A percentile compares a stretch with the other conserved stretches of the same genome.
Conservation (phyloP, 2,888 invertebrate species). For the Odontothrips loti region DNA sequence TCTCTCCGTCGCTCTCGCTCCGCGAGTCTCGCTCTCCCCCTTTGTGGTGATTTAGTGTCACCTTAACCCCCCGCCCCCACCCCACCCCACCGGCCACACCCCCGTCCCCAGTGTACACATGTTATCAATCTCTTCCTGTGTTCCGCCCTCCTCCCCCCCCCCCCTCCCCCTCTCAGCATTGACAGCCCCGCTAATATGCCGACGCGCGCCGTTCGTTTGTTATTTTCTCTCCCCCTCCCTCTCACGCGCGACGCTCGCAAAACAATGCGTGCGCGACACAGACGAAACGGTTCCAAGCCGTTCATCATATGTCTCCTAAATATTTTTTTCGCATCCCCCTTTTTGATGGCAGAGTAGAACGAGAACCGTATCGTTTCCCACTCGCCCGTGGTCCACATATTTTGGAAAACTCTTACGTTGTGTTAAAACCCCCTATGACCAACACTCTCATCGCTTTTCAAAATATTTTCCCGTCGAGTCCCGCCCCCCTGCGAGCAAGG, state of each 20-base stretch:
- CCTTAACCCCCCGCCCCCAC: not conserved
- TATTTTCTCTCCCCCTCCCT: not conserved
- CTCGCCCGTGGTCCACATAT: not conserved
- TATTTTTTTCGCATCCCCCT: too few relatives aligned
- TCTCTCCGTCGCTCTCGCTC: not conserved
- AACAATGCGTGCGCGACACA: too few relatives aligned
- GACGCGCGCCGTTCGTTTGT: not conserved
- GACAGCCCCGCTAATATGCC: slow-evolving; percentile 17
- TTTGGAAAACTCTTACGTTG: too few relatives aligned
- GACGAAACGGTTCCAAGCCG: too few relatives aligned
- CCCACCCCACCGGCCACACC: not conserved
- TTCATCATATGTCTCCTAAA: too few relatives aligned
- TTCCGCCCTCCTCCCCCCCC: not conserved
- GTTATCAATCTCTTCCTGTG: slow-evolving; percentile 13
- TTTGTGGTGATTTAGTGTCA: slow-evolving; percentile 13
- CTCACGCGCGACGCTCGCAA: too few relatives aligned
- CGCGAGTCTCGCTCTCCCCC: not conserved
- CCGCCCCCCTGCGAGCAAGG: too few relatives aligned
- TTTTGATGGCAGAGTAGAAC: too few relatives aligned
- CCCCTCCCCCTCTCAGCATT: not conserved
- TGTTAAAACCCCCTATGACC: too few relatives aligned
- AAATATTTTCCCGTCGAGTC: too few relatives aligned
- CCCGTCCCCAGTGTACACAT: slow-evolving; percentile 9
- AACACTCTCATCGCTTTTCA: too few relatives aligned
- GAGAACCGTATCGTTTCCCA: not conserved